These are phyloP conservation scores for Caenorhabditis sp. DNA, from an alignment of 2,888 invertebrate species.

Conservation along the genomic window DNA sequence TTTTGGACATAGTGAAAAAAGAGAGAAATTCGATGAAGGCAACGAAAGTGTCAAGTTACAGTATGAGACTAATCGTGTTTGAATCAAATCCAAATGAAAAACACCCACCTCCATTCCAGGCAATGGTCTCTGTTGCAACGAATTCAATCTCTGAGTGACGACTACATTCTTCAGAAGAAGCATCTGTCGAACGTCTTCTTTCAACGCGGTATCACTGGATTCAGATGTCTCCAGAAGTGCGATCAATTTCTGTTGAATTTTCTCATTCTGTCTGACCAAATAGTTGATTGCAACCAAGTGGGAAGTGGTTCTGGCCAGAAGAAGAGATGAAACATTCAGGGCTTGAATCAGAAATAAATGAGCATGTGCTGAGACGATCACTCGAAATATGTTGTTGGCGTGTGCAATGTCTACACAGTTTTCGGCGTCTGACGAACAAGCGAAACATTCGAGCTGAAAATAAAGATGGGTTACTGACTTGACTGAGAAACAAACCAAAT, in stretches of 20 bases:
- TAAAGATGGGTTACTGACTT: background rate
- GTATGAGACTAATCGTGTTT: slow-evolving; percentile 14
- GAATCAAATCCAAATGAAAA: background rate
- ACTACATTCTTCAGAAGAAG: slow-evolving; percentile 62
- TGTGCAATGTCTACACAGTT: slow-evolving; percentile 65
- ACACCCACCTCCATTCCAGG: slow-evolving; percentile 61
- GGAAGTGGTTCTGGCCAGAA: slow-evolving; percentile 70
- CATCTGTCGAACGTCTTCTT: slow-evolving; percentile 61
- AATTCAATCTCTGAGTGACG: slow-evolving; percentile 54
- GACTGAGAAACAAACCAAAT: slow-evolving; percentile 56
- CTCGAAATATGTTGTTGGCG: slow-evolving; percentile 62
- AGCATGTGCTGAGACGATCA: slow-evolving; percentile 57
- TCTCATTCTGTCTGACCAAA: slow-evolving; percentile 67
- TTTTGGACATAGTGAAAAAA: slow-evolving; percentile 36
- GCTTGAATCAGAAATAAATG: slow-evolving; percentile 66
- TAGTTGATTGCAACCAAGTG: slow-evolving; percentile 66
- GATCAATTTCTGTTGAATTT: slow-evolving; percentile 68
- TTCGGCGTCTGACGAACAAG: slow-evolving; percentile 47
- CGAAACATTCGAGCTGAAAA: slow-evolving; percentile 67
- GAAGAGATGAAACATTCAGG: slow-evolving; percentile 70
- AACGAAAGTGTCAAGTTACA: slow-evolving; percentile 29
- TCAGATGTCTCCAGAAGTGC: slow-evolving; percentile 54
- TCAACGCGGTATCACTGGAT: slow-evolving; percentile 44
- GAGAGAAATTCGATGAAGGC: slow-evolving; percentile 46
- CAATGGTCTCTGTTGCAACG: slow-evolving; percentile 58